Base-by-base conservation (phyloP, 2,113 vertebrate genomes). In the Callorhinus ursinus region DNA sequence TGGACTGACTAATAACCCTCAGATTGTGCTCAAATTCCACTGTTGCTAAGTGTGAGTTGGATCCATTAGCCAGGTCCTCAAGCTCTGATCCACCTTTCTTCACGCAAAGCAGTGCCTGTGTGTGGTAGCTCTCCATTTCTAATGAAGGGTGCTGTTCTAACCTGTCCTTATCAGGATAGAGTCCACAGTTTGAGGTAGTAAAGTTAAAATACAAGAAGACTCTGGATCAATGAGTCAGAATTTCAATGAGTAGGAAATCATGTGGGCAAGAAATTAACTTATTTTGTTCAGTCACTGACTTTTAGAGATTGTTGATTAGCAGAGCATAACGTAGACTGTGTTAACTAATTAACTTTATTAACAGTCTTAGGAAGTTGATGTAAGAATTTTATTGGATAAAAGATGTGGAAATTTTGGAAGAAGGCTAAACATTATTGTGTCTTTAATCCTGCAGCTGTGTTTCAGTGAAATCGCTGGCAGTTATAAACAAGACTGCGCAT, bases 361-460 rank as follows among this genome's bases (percentile, higher is more conserved):
- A 79, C 11, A 2, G 51, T 88, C 77, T 91, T 72, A 80, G 33
- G 16, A 6, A 90, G 57, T 82, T 90, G 71, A 93, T 26, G 93
- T 53, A 88, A 90, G 69, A 57, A 84, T 61, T 92, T 93, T 77
- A 72, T 82, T 81, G 72, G 36, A 67, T 53, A 94, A 95, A 63
- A 89, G 53, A 87, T 69, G 39, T 28, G 69, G 92, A 96, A 93
- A 61, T 81, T 53, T 80, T 90, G 57, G 46, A 21, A 88, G 85
- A 97, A 85, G 12, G 4, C 71, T 88, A 82, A 95, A 42, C 15
- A 88, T 76, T 71, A 92, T 49, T 95, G 36, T 92, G 46, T 31
- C 89, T 90, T 90, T 84, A 97, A 94, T 96, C 42, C 63, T 97
- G 79, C 57, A 96, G 90, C 90, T 97, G 88, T 94, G 59, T 95